Percentiles rank a stretch among this genome's conserved stretches.
Conservation (phyloP, 2,888 invertebrate species). For the Gryllus longicercus region DNA sequence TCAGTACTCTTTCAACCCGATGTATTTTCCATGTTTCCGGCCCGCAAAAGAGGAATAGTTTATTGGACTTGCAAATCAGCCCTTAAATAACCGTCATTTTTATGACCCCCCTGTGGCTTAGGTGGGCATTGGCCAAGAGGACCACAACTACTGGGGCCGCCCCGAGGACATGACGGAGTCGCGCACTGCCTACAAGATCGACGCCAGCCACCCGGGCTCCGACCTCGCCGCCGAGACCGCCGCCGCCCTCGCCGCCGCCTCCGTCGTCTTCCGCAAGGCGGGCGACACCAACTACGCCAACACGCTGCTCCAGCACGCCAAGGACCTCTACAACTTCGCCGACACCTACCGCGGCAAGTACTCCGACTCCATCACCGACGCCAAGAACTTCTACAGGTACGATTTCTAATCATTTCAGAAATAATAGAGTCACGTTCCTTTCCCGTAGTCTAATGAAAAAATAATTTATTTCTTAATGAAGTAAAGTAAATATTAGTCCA, state of each 20-base stretch:
- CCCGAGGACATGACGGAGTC: constrained; percentile 39
- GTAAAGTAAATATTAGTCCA: too few species aligned
- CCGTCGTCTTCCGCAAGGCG: constrained; percentile 39
- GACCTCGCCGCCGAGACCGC: constrained; percentile 47
- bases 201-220: constrained; percentile 36
- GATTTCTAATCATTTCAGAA: too few species aligned
- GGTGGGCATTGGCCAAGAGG: constrained; percentile 42
- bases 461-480: too few species aligned
- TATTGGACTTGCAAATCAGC: too few species aligned
- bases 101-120: not conserved
- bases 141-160: constrained; percentile 47
- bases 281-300: constrained; percentile 38
- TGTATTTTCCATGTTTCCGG: too few species aligned
- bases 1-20: too few species aligned
- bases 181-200: constrained; percentile 42
- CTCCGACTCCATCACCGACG: constrained; percentile 35
- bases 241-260: constrained; percentile 45
- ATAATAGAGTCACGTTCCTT: too few species aligned
- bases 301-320: constrained; percentile 36
- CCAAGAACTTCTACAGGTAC: not conserved
- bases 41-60: too few species aligned
- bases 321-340: constrained; percentile 39
- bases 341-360: constrained; percentile 37
- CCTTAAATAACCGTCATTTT: too few species aligned
- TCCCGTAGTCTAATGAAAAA: too few species aligned